Evolutionary conservation across 2,113 vertebrate genomes (phyloP).

Genomic region (Ahaetulla prasina): DNA sequence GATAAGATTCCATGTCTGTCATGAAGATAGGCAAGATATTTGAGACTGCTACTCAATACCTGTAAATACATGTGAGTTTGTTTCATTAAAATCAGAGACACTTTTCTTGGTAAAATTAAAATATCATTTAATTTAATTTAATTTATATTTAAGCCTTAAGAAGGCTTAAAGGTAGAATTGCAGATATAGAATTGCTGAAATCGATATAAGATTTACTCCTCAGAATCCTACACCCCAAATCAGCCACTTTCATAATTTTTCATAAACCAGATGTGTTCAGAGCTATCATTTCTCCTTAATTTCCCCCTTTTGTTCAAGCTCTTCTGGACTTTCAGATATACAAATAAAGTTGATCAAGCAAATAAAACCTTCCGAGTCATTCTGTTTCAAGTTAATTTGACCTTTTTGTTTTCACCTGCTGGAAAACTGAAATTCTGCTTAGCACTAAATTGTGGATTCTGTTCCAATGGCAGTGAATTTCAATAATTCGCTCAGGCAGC

Average conservation of each 20-base stretch:
- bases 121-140: too few species aligned
- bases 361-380: background rate
- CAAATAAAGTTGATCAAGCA: constrained; percentile 24
- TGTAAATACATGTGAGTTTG: background rate
- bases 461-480: background rate
- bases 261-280: too few species aligned
- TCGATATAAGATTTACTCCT: background rate
- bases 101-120: background rate
- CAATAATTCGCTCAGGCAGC: background rate
- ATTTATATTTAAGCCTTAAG: too few species aligned
- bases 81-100: background rate
- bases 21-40: background rate
- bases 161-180: background rate
- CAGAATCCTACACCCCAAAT: background rate
- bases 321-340: background rate
- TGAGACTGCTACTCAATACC: background rate
- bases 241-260: too few species aligned
- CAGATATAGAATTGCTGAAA: background rate
- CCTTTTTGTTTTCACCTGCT: background rate
- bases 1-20: background rate
- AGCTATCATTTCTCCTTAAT: accelerated
- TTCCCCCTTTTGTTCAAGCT: background rate
- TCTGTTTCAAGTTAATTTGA: constrained; percentile 2
- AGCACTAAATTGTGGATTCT: background rate
- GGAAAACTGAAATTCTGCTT: background rate